Evolutionary conservation across 1,140 invertebrate species (phyloP).

Genomic region (Scylla paramamosain): DNA sequence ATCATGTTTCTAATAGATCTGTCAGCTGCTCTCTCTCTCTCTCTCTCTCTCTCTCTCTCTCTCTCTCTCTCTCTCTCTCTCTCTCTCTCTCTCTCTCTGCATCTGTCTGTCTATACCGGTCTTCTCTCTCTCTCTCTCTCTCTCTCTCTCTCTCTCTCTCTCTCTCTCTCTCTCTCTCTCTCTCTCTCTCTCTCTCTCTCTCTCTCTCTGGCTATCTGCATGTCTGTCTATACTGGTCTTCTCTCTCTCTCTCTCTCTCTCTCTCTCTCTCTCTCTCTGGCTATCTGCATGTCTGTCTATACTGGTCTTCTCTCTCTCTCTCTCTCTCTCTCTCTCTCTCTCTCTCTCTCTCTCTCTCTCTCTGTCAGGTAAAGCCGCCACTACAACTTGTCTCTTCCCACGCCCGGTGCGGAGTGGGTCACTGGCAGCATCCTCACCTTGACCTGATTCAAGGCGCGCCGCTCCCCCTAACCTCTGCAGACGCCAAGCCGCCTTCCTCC

Average conservation of each 20-base stretch:
- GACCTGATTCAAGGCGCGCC: background rate
- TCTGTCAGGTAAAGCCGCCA: background rate
- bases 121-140: background rate
- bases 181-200: constrained; percentile 20
- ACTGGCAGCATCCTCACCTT: background rate
- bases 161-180: background rate
- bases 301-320: background rate
- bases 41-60: no score
- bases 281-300: no score
- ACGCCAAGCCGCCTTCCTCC: background rate
- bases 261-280: no score
- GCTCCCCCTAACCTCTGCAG: background rate
- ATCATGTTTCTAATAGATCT: no score
- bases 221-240: no score
- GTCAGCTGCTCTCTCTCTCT: no score
- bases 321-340: constrained; percentile 1
- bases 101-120: no score
- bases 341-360: constrained; percentile 20
- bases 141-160: no score
- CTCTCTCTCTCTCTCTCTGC: no score
- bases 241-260: no score
- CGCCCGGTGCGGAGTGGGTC: background rate
- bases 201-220: background rate
- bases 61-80: no score
- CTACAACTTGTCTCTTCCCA: background rate